Evolutionary conservation across 2,113 vertebrate species (phyloP).

Genomic region (Leptodactylus fuscus): DNA sequence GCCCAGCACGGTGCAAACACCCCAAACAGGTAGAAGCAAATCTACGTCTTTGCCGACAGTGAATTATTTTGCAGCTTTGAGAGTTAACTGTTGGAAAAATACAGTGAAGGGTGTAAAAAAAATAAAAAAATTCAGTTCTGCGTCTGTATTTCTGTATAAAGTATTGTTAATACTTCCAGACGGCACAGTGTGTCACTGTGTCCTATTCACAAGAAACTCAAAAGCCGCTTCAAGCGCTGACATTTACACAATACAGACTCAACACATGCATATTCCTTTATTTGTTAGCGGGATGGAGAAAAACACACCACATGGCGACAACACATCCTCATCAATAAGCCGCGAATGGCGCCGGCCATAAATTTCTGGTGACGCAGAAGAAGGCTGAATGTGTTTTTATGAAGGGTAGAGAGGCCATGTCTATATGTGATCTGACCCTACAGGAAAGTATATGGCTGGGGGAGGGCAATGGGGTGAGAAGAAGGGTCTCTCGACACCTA

Average conservation of each 20-base stretch:
- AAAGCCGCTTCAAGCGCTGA: conserved; percentile 39
- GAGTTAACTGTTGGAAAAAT: conserved; percentile 34
- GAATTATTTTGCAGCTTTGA: conserved; percentile 30
- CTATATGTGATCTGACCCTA: no score
- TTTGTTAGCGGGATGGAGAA: conserved; percentile 20
- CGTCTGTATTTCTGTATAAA: conserved; percentile 8
- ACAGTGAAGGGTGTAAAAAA: conserved; percentile 5
- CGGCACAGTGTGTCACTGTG: conserved; percentile 47
- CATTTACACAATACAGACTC: conserved; percentile 35
- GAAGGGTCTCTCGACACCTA: no score
- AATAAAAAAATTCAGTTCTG: neutral
- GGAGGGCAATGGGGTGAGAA: no score
- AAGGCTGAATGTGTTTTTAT: neutral
- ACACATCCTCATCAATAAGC: conserved; percentile 17
- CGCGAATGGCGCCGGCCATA: neutral
- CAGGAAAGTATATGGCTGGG: no score
- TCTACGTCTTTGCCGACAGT: neutral
- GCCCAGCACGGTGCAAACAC: neutral
- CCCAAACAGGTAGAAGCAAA: neutral
- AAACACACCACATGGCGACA: conserved; percentile 12
- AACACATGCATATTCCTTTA: conserved; percentile 42
- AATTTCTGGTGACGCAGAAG: neutral
- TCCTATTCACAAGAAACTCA: conserved; percentile 45
- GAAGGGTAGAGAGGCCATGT: neutral
- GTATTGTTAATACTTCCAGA: conserved; percentile 36